Evolutionary conservation across 2,797 vertebrate species (phyloP).

Genomic region (Antennarius maculatus): DNA sequence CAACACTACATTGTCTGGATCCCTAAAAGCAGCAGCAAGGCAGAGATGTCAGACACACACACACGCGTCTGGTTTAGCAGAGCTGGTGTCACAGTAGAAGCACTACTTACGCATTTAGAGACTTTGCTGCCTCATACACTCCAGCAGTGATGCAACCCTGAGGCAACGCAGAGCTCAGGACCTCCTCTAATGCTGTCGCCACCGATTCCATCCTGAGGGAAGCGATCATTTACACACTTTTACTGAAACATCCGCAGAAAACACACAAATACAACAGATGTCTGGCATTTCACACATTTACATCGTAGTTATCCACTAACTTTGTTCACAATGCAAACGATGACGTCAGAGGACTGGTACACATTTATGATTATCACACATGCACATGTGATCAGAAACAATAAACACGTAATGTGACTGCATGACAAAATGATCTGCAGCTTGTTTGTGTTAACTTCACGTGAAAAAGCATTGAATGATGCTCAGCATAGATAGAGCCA

Average conservation of each 20-base stretch:
- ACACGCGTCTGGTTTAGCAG: no score
- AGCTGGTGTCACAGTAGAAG: background rate
- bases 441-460: no score
- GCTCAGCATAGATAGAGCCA: background rate
- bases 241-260: background rate
- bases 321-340: background rate
- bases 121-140: conserved; percentile 94
- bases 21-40: conserved; percentile 70
- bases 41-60: background rate
- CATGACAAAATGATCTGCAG: no score
- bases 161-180: conserved; percentile 90
- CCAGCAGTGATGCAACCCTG: conserved; percentile 93
- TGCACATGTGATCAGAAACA: background rate
- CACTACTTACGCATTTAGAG: conserved; percentile 92
- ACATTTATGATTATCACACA: background rate
- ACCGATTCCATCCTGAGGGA: conserved; percentile 90
- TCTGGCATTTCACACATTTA: background rate
- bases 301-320: background rate
- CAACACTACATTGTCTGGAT: conserved; percentile 94
- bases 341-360: conserved; percentile 2
- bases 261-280: background rate
- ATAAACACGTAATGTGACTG: background rate
- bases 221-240: background rate
- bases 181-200: conserved; percentile 89
- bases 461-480: no score